These are phyloP conservation scores for Nymphalis polychloros DNA, from an alignment of 2,888 invertebrate genomes.

Conservation along the genomic window DNA sequence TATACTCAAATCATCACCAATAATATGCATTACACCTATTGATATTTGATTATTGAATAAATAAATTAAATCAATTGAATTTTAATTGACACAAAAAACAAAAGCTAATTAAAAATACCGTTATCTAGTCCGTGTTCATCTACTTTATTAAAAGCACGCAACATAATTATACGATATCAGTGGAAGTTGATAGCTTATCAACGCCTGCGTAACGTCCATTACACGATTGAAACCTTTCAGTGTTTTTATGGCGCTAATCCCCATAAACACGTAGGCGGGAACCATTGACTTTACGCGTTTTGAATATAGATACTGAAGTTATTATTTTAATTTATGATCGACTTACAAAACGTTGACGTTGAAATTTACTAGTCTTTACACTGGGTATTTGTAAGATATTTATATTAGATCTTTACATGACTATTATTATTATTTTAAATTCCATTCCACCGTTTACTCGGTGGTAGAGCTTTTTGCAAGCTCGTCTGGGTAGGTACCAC, in stretches of 20 bases:
- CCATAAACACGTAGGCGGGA: conserved; percentile 53
- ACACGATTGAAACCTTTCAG: conserved; percentile 67
- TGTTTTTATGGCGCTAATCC: conserved; percentile 50
- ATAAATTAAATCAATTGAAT: neutral
- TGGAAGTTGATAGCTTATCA: conserved; percentile 50
- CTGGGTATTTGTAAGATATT: no score
- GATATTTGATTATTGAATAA: no score
- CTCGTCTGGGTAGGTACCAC: no score
- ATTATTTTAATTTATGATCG: no score
- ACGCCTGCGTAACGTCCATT: conserved; percentile 57
- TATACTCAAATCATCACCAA: no score
- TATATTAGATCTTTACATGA: no score
- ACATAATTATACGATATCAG: conserved; percentile 23
- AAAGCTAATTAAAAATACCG: conserved; percentile 15
- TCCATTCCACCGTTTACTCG: no score
- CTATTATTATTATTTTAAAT: no score
- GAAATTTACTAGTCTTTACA: no score
- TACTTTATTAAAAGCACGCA: conserved; percentile 16
- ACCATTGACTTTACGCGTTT: conserved; percentile 29
- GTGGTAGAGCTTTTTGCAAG: no score
- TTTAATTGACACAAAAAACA: neutral
- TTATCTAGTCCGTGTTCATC: conserved; percentile 12
- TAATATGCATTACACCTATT: no score
- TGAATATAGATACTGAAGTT: neutral
- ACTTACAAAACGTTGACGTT: no score